Conservation (phyloP, 2,888 invertebrate species). For the Lysandra bellargus region DNA sequence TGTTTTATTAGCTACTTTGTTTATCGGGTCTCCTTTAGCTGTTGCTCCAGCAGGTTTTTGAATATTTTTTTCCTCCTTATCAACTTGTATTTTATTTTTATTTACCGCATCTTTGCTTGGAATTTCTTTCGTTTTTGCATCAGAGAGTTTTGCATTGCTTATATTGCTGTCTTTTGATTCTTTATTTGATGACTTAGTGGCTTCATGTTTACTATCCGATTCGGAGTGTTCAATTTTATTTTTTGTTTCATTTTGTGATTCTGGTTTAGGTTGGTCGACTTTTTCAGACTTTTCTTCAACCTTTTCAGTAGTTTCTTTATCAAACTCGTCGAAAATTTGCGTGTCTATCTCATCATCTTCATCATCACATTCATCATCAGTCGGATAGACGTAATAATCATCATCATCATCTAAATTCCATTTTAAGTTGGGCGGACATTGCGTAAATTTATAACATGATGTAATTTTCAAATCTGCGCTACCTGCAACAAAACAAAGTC, state of each 20-base stretch:
- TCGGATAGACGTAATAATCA: conserved; percentile 33
- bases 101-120: neutral
- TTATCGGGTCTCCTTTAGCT: neutral
- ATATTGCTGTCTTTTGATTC: neutral
- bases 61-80: neutral
- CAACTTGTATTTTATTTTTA: neutral
- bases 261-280: neutral
- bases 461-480: conserved; percentile 51
- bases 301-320: conserved; percentile 17
- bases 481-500: conserved; percentile 50
- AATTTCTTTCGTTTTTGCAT: neutral
- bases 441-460: conserved; percentile 58
- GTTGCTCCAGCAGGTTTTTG: neutral
- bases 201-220: neutral
- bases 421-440: conserved; percentile 55
- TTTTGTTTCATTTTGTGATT: conserved; percentile 8
- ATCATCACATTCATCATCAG: conserved; percentile 40
- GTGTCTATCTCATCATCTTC: conserved; percentile 28
- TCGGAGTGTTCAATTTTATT: neutral
- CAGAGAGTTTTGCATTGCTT: neutral
- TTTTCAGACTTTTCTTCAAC: neutral
- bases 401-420: conserved; percentile 48
- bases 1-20: conserved; percentile 14
- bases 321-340: neutral
- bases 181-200: neutral